These are phyloP conservation scores for Lucilia cuprina DNA, from an alignment of 1,140 invertebrate species.

Conservation along the genomic window DNA sequence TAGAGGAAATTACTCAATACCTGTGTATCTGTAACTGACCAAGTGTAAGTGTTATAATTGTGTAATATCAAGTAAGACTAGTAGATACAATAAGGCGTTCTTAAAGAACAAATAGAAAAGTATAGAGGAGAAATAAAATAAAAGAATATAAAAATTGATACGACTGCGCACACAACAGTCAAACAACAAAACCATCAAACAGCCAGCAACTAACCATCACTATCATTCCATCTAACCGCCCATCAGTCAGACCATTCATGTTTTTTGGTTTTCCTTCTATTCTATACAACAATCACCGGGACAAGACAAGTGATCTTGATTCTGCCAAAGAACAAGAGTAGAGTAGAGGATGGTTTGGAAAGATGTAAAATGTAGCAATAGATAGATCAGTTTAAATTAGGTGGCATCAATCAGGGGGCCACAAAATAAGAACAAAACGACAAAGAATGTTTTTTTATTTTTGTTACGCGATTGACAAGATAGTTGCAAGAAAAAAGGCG, in stretches of 20 bases:
- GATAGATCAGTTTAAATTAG: not conserved
- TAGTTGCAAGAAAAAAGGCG: too few species aligned
- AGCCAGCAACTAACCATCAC: not conserved
- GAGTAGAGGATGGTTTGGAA: not conserved
- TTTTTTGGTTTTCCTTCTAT: not conserved
- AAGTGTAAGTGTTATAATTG: not conserved
- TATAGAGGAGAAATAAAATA: not conserved
- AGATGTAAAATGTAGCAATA: not conserved
- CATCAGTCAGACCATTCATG: not conserved
- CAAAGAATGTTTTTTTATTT: not conserved
- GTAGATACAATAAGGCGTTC: not conserved
- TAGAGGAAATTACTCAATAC: not conserved
- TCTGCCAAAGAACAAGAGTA: not conserved
- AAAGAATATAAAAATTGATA: not conserved
- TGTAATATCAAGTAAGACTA: not conserved
- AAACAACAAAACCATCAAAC: too few species aligned
- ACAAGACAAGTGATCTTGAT: not conserved
- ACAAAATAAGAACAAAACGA: not conserved
- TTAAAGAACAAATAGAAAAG: not conserved
- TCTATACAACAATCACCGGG: not conserved
- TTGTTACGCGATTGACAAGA: too few species aligned
- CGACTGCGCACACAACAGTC: not conserved
- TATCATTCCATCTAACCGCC: not conserved
- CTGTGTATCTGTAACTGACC: not conserved
- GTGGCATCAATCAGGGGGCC: not conserved